phyloP scores from a whole-genome alignment of 2,888 invertebrate genomes.

The Phorcus lineatus region DNA sequence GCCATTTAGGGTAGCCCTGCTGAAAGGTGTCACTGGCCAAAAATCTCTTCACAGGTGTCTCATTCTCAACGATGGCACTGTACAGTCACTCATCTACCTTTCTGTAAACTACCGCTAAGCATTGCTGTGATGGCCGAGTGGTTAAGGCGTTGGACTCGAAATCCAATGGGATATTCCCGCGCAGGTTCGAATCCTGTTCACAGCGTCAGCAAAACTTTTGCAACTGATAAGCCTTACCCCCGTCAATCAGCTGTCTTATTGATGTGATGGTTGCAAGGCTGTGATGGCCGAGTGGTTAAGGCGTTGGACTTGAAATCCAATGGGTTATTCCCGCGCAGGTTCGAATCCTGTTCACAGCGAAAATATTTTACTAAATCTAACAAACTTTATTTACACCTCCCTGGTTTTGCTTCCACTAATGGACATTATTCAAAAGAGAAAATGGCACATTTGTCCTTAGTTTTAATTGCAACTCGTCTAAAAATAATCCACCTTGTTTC shows the following conservation, averaged over 20 bases:
- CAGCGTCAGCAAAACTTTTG: neutral
- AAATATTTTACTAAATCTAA: neutral
- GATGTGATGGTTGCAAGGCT: slow-evolving; percentile 6
- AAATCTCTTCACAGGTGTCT: no score
- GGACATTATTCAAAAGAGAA: no score
- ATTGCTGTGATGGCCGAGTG: slow-evolving; percentile 46
- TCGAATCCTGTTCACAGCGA: slow-evolving; percentile 41
- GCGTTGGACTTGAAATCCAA: slow-evolving; percentile 50
- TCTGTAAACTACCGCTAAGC: neutral
- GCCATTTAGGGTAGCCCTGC: no score
- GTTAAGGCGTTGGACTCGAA: slow-evolving; percentile 50
- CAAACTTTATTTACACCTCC: no score
- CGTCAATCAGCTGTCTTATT: no score
- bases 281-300: slow-evolving; percentile 51
- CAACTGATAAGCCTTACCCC: no score
- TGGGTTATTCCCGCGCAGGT: slow-evolving; percentile 48
- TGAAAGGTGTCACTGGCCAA: no score
- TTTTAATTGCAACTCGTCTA: no score
- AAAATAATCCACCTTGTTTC: no score
- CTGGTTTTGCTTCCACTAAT: no score
- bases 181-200: slow-evolving; percentile 38
- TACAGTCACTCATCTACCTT: neutral
- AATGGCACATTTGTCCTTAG: no score
- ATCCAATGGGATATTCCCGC: slow-evolving; percentile 49
- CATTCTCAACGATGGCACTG: no score